phyloP scores from a whole-genome alignment of 2,797 vertebrate species.

The Erpetoichthys calabaricus region DNA sequence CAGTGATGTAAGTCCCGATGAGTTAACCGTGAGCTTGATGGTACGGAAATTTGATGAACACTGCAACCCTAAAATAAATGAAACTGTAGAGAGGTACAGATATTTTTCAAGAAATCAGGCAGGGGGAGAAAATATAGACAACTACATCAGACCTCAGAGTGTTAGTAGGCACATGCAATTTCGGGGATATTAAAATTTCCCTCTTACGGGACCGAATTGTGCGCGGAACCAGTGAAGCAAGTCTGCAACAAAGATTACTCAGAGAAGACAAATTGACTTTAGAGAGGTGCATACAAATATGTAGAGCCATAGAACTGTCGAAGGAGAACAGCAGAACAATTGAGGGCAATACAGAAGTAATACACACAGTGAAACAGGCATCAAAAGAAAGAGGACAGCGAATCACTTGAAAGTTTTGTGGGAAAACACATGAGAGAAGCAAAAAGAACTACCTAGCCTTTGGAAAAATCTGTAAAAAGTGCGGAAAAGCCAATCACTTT shows the following conservation, averaged over 20 bases:
- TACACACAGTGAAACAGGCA: conserved; percentile 9
- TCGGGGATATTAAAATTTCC: conserved; percentile 8
- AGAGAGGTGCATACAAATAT: conserved; percentile 13
- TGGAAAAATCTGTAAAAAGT: too few relatives aligned
- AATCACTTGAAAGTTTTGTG: too few relatives aligned
- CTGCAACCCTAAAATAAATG: conserved; percentile 15
- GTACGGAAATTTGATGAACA: conserved; percentile 9
- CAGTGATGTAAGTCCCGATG: background rate
- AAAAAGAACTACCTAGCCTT: too few relatives aligned
- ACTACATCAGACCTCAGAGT: conserved; percentile 16
- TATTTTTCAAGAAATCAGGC: conserved; percentile 14
- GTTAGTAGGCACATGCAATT: conserved; percentile 16
- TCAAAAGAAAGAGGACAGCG: background rate
- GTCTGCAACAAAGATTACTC: conserved; percentile 9
- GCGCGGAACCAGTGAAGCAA: conserved; percentile 12
- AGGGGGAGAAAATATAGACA: conserved; percentile 6
- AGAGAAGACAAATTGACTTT: conserved; percentile 12
- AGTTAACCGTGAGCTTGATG: conserved; percentile 6
- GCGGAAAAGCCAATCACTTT: too few relatives aligned
- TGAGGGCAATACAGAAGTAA: conserved; percentile 6
- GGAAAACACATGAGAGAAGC: too few relatives aligned
- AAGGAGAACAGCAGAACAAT: conserved; percentile 14
- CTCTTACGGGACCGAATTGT: conserved; percentile 13
- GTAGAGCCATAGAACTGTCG: conserved; percentile 14
- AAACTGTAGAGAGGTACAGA: conserved; percentile 12